Evolutionary conservation across 2,113 vertebrate species (phyloP), one percentile per base, ranked within the genome.

Genomic region (Labeo catla): DNA sequence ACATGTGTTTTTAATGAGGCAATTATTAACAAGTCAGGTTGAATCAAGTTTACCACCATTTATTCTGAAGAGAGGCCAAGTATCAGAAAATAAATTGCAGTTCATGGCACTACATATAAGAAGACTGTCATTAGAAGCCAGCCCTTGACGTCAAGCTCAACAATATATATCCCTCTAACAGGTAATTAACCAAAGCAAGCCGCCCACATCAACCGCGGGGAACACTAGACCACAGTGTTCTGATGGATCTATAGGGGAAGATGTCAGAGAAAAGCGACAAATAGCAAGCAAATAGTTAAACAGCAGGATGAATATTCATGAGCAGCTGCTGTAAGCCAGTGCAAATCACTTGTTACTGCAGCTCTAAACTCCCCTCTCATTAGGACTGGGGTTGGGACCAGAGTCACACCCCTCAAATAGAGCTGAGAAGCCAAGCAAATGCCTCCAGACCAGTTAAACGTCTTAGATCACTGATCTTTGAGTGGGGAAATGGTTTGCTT

Each of bases 241-340:
- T 49, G 54, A 70, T 19, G 10, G 28, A 39, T 83, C 80, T 85
- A 68, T 76, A 83, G 87, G 72, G 52, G 52, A 36, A 50, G 21
- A 70, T 52, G 82, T 78, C 81, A 82, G 47, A 36, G 47, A 9
- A 80, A 36, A 61, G 76, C 2, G 74, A 9, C 63, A 47, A 63
- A 70, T 47, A 36, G 34, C 59, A 45, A 16, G 7, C 4, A 39
- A 45, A 47, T 5, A 23, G 84, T 83, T 80, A 74, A 45, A 50
- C 6, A 39, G 47, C 16, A 84, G 49, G 47, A 72, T 83, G 84
- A 84, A 82, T 76, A 76, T 83, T 87, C 68, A 87, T 78, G 72
- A 89, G 70, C 87, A 81, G 81, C 65, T 70, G 81, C 52, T 43
- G 28, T 72, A 85, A 70, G 81, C 49, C 21, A 77, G 36, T 19